Percentiles rank a stretch among this genome's conserved stretches.
phyloP scores from a whole-genome alignment of 30 jellyfish, hydroid and myxozoan species.

The Sanderia malayensis region DNA sequence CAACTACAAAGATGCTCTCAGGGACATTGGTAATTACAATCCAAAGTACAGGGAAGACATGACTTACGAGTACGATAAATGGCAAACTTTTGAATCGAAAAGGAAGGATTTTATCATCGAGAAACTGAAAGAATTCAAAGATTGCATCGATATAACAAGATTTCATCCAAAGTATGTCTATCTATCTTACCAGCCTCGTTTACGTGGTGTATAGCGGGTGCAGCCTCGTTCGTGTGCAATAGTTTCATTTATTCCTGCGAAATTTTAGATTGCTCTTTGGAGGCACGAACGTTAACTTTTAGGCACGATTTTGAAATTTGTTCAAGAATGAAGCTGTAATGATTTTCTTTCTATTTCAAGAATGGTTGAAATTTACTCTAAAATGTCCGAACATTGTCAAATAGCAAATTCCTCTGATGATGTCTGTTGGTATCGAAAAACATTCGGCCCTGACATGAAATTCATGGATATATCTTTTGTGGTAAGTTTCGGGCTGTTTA shows the following conservation, averaged over 20 bases:
- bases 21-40: constrained; percentile 75
- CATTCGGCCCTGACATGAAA: constrained; percentile 54
- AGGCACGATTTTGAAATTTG: no score
- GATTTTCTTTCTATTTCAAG: not conserved
- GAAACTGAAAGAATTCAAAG: constrained; percentile 38
- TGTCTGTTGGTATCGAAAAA: constrained; percentile 42
- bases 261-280: no score
- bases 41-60: constrained; percentile 79
- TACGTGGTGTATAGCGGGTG: not conserved
- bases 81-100: constrained; percentile 56
- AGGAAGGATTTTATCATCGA: constrained; percentile 62
- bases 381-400: constrained; percentile 22
- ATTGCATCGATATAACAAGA: constrained; percentile 59
- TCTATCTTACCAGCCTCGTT: not conserved
- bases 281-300: no score
- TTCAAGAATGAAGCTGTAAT: no score
- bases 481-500: constrained; percentile 60
- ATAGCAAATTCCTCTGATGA: constrained; percentile 35
- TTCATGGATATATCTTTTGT: constrained; percentile 48
- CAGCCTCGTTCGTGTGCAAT: no score
- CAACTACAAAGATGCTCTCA: constrained; percentile 60
- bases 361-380: constrained; percentile 45
- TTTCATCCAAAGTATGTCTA: constrained; percentile 53
- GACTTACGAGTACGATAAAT: constrained; percentile 68
- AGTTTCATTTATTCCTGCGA: no score